Percentiles rank a stretch among this genome's conserved stretches.
Evolutionary conservation across 2,888 invertebrate genomes (phyloP).

Genomic region (Drosophila mercatorum): DNA sequence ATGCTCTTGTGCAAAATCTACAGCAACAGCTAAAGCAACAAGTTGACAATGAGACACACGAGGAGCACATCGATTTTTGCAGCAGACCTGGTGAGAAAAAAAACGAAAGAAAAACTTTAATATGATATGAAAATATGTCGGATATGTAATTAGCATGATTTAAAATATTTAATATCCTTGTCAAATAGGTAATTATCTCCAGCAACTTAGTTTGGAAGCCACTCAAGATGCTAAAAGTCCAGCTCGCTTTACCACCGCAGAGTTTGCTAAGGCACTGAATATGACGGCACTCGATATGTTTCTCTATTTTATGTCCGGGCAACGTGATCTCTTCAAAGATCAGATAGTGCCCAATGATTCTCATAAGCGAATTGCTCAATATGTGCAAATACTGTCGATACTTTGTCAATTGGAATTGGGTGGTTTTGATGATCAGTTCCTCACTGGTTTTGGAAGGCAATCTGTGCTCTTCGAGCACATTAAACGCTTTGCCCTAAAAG

Average conservation of each 20-base stretch:
- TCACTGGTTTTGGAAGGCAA: slow-evolving; percentile 65
- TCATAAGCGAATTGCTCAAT: slow-evolving; percentile 64
- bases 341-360: slow-evolving; percentile 69
- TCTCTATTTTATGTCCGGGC: slow-evolving; percentile 58
- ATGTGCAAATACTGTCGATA: slow-evolving; percentile 60
- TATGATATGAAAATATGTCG: no score
- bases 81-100: slow-evolving; percentile 19
- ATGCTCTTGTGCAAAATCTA: slow-evolving; percentile 77
- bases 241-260: slow-evolving; percentile 37
- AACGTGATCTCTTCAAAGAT: slow-evolving; percentile 58
- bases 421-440: slow-evolving; percentile 68
- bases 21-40: slow-evolving; percentile 52
- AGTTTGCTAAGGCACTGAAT: slow-evolving; percentile 40
- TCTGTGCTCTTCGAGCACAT: slow-evolving; percentile 62
- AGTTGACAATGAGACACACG: slow-evolving; percentile 21
- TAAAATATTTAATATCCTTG: background rate
- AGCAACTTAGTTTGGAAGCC: slow-evolving; percentile 20
- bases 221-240: slow-evolving; percentile 1
- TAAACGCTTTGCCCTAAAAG: slow-evolving; percentile 52
- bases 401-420: slow-evolving; percentile 74
- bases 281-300: slow-evolving; percentile 77
- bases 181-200: slow-evolving; percentile 4
- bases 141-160: background rate
- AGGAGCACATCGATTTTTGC: slow-evolving; percentile 43
- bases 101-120: background rate